Conservation (phyloP, 2,113 vertebrate species). For the Tupaia tana region DNA sequence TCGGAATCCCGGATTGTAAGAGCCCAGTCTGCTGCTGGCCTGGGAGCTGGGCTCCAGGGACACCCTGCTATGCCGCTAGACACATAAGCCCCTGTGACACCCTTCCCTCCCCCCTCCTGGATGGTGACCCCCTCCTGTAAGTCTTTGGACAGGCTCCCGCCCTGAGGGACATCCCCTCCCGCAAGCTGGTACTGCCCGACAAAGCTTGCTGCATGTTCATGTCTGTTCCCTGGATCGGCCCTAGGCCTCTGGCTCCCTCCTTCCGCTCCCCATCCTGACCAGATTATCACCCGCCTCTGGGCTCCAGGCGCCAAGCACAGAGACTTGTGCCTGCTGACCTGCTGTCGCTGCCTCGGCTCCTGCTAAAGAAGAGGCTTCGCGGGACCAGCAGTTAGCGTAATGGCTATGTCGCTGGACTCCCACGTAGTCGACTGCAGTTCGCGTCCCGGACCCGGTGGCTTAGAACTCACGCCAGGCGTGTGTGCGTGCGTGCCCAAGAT, state of each 20-base stretch:
- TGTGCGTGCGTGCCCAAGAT: too few species aligned
- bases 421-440: too few species aligned
- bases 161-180: neutral
- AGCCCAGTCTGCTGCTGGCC: neutral
- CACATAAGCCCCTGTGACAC: neutral
- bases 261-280: fast-evolving
- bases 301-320: neutral
- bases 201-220: neutral
- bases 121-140: neutral
- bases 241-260: neutral
- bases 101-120: too few species aligned
- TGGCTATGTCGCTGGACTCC: too few species aligned
- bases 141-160: neutral
- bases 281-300: neutral
- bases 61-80: too few species aligned
- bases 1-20: too few species aligned
- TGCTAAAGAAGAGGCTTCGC: too few species aligned
- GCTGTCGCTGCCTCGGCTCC: neutral
- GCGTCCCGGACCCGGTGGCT: too few species aligned
- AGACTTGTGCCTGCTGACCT: fast-evolving
- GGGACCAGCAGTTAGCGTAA: too few species aligned
- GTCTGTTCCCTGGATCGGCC: neutral
- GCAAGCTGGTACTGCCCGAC: neutral
- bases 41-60: neutral
- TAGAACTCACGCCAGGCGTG: too few species aligned